These are phyloP conservation scores for Poecilobothrus nobilitatus DNA, from an alignment of 2,888 invertebrate species.

Conservation along the genomic window DNA sequence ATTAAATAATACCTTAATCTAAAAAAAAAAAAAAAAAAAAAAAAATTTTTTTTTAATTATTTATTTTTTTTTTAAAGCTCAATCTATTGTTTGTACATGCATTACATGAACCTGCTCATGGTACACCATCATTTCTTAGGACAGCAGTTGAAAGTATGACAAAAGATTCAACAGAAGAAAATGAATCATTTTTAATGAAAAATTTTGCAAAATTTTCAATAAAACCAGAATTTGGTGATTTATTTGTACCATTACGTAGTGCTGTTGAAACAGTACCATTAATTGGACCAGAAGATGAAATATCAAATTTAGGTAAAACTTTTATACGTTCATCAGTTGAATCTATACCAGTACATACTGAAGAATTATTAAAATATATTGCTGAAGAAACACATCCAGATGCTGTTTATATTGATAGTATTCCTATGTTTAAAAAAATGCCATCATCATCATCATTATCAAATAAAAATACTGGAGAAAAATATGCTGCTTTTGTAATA, in stretches of 20 bases:
- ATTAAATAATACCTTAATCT: not conserved
- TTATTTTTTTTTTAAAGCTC: slow-evolving; percentile 16
- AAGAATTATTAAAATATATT: slow-evolving; percentile 29
- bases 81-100: slow-evolving; percentile 16
- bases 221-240: slow-evolving; percentile 35
- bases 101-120: slow-evolving; percentile 24
- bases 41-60: not conserved
- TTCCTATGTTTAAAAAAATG: slow-evolving; percentile 12
- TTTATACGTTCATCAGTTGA: slow-evolving; percentile 41
- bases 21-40: too few relatives aligned
- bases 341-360: slow-evolving; percentile 20
- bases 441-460: slow-evolving; percentile 30
- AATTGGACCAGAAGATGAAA: slow-evolving; percentile 25
- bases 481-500: slow-evolving; percentile 36
- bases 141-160: slow-evolving; percentile 41
- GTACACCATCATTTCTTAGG: slow-evolving; percentile 35
- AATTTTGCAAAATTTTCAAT: slow-evolving; percentile 26
- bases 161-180: slow-evolving; percentile 24
- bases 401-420: slow-evolving; percentile 5
- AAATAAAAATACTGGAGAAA: slow-evolving; percentile 23
- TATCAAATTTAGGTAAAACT: slow-evolving; percentile 24
- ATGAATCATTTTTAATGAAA: slow-evolving; percentile 25
- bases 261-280: slow-evolving; percentile 67
- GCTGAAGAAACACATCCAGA: slow-evolving; percentile 22
- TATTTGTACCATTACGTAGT: slow-evolving; percentile 56